Percentiles rank a stretch among this genome's conserved stretches.
Conservation (phyloP, 2,113 vertebrate genomes). For the Alligator mississippiensis region DNA sequence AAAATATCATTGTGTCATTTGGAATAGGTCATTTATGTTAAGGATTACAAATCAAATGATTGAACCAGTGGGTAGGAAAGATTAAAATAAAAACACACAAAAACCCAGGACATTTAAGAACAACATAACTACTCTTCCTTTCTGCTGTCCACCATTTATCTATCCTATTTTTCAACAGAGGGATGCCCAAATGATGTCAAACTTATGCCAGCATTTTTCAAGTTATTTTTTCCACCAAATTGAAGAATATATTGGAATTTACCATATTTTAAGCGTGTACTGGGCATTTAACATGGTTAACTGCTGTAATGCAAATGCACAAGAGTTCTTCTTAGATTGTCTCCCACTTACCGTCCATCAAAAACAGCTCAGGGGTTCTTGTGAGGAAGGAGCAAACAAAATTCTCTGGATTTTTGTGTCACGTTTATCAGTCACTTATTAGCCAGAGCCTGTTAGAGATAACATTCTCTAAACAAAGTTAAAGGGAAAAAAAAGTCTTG, state of each 20-base stretch:
- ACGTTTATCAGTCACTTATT: background rate
- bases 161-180: background rate
- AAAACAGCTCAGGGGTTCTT: background rate
- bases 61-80: background rate
- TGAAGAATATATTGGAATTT: background rate
- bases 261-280: background rate
- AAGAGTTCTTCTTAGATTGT: background rate
- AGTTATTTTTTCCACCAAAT: background rate
- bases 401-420: background rate
- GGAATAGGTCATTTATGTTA: background rate
- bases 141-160: background rate
- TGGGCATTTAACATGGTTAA: background rate
- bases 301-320: background rate
- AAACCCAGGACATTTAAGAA: background rate
- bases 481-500: background rate
- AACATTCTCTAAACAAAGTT: background rate
- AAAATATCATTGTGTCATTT: background rate
- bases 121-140: fast-evolving
- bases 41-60: background rate
- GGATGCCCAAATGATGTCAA: background rate
- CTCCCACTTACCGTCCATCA: background rate
- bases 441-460: background rate
- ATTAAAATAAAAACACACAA: background rate
- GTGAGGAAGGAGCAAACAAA: background rate
- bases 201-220: background rate